These are phyloP conservation scores for Picathartes gymnocephalus DNA, from an alignment of 2,113 vertebrate species.

Conservation along the genomic window DNA sequence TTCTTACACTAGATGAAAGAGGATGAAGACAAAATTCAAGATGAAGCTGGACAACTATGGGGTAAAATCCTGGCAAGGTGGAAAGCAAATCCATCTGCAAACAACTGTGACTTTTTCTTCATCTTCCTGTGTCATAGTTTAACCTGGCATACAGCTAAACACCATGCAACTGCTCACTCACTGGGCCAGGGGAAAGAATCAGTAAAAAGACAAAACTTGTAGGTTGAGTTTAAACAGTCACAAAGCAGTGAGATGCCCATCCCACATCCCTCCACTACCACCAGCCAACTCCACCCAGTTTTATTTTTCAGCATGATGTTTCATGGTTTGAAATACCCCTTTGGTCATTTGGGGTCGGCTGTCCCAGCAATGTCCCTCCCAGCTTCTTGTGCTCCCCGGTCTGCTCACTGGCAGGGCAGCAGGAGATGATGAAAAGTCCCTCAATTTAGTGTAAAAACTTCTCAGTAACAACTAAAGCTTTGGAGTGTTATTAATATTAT, in stretches of 20 bases:
- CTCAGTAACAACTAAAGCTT: not conserved
- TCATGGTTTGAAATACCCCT: not conserved
- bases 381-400: not conserved
- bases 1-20: not conserved
- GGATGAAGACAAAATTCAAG: not conserved
- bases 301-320: not conserved
- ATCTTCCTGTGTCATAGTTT: not conserved
- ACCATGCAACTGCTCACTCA: not conserved
- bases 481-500: not conserved
- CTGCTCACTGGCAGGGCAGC: rapidly evolving
- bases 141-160: rapidly evolving
- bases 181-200: rapidly evolving
- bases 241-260: not conserved
- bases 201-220: not conserved
- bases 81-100: not conserved
- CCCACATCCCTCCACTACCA: not conserved
- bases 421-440: not conserved
- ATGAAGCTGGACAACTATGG: not conserved
- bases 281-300: not conserved
- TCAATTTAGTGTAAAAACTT: not conserved
- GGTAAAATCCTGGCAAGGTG: not conserved
- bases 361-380: not conserved
- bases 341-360: not conserved
- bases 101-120: not conserved
- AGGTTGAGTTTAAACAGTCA: not conserved